Conservation (phyloP, 2,113 vertebrate genomes). For the Etheostoma spectabile region DNA sequence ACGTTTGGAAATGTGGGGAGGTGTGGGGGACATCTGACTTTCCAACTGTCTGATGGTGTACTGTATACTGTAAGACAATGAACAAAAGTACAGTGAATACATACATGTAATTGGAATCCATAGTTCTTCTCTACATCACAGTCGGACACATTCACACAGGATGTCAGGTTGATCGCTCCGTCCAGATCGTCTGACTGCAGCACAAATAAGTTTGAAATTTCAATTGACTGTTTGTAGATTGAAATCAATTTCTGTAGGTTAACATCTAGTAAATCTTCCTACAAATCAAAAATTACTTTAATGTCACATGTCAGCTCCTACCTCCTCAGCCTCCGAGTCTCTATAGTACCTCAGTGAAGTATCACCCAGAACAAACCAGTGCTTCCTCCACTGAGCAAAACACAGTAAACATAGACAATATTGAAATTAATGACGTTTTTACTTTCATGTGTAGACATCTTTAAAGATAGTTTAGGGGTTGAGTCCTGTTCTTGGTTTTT, state of each 20-base stretch:
- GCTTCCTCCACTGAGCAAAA: conserved; percentile 92
- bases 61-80: background rate
- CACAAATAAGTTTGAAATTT: conserved; percentile 5
- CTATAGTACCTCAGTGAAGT: conserved; percentile 92
- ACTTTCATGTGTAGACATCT: background rate
- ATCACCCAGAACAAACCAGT: conserved; percentile 94
- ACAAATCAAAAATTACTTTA: background rate
- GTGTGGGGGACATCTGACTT: conserved; percentile 4
- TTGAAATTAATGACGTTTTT: background rate
- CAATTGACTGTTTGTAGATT: background rate
- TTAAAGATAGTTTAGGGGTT: background rate
- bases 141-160: conserved; percentile 89
- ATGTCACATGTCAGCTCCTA: conserved; percentile 67
- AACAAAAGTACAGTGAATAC: conserved; percentile 20
- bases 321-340: conserved; percentile 93
- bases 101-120: conserved; percentile 94
- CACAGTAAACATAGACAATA: background rate
- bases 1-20: conserved; percentile 29
- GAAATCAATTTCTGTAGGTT: background rate
- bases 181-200: conserved; percentile 90
- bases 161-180: conserved; percentile 90
- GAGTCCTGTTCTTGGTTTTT: background rate
- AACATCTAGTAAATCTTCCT: background rate
- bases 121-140: conserved; percentile 93
- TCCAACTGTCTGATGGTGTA: background rate